These are phyloP conservation scores for Tauraco hartlaubi DNA, from an alignment of 2,797 vertebrate genomes.

Conservation along the genomic window DNA sequence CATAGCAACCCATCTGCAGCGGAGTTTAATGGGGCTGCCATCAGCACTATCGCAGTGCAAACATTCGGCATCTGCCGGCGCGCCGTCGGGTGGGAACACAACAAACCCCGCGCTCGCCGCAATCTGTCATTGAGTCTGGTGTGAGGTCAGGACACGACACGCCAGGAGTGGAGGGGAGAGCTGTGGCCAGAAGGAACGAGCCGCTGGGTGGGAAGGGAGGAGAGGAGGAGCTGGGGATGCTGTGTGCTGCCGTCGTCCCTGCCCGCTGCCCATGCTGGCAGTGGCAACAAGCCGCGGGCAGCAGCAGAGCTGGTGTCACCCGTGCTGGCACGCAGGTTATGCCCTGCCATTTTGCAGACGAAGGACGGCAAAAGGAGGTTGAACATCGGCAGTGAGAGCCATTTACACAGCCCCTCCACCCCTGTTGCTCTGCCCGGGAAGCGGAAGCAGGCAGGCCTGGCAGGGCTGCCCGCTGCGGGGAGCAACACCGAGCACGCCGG, in stretches of 20 bases:
- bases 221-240: not conserved
- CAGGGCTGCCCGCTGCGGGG: not conserved
- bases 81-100: conserved; percentile 83
- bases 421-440: not conserved
- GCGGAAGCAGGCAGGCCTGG: not conserved
- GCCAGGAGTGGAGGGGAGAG: conserved; percentile 10
- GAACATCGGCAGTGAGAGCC: accelerated
- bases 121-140: conserved; percentile 48
- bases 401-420: not conserved
- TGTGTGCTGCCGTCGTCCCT: not conserved
- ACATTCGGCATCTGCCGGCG: conserved; percentile 90
- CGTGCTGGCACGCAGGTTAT: not conserved
- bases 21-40: conserved; percentile 90
- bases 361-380: not conserved
- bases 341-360: accelerated
- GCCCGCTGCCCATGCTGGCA: not conserved
- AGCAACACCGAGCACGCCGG: not conserved
- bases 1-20: conserved; percentile 89
- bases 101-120: conserved; percentile 57
- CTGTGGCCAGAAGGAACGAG: conserved; percentile 14
- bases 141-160: not conserved
- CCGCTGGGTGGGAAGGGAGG: not conserved
- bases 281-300: not conserved
- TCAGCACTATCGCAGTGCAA: conserved; percentile 93
- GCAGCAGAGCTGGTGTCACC: not conserved